Base-by-base conservation (phyloP, 2,888 invertebrate species). In the Molanna angustata region DNA sequence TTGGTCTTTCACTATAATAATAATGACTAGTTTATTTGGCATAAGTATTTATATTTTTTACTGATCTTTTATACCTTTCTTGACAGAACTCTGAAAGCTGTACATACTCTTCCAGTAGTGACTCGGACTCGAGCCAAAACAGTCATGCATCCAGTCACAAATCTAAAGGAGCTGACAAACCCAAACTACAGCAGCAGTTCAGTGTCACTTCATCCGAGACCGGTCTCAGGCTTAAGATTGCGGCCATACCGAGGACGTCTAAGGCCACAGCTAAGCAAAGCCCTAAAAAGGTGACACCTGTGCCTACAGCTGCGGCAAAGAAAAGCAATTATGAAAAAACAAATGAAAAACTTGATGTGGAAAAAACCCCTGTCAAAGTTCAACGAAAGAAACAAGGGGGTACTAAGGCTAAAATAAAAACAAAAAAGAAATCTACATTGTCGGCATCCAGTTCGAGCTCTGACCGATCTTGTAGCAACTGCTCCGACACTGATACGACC, bases 201-300 rank as follows among this genome's bases (percentile, higher is more conserved):
- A 82, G 82, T 7, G 82, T 82, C 21, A 82, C 81, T 35, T 77
- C 71, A 2, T 71, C 80, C 66, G 81, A 82, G 37, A 80, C 80
- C 37, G 81, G 81, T 16, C 65, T 83, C 47, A 78, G 82, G 57
- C 71, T 83, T 44, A 83, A 80, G 62, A 82, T 82, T 52, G 81
- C 82, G 58, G 80, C 80, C 35, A 79, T 82, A 56, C 78, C 76
- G 41, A 77, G 77, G 3, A 22, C 19, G n/a, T 45, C 63, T 63
- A 79, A 67, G 65, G 66, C 47, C 2, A 42, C 41, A 61, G 58
- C 67, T 67, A 62, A 69, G 67, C 33, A 76, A 68, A 61, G 73
- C 68, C 47, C 47, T 9, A 47, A 47, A 59, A 61, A 59, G 67
- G 69, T 45, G 62, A 67, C 63, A 4, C 65, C 64, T 17, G 68